phyloP scores from a whole-genome alignment of 30 jellyfish, hydroid and myxozoan genomes.

The Aurelia coerulea region DNA sequence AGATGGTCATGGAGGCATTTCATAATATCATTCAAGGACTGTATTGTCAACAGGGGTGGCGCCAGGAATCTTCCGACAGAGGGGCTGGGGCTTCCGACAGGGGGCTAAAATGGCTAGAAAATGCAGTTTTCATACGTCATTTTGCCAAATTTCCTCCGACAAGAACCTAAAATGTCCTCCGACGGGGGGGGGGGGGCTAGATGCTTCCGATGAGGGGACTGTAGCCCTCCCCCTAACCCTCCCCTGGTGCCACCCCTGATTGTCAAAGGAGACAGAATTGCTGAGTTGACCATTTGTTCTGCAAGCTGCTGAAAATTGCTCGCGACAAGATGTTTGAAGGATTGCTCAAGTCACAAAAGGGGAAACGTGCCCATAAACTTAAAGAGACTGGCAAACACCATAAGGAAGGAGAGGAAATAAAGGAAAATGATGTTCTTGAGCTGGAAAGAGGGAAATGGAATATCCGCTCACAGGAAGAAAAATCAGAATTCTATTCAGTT shows the following conservation, averaged over 20 bases:
- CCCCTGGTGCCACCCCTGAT: background rate
- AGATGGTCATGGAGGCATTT: slow-evolving; percentile 11
- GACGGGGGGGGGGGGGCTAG: too few relatives aligned
- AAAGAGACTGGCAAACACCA: slow-evolving; percentile 30
- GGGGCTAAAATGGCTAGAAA: too few relatives aligned
- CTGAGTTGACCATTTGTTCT: slow-evolving; percentile 25
- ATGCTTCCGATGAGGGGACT: too few relatives aligned
- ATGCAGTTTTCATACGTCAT: too few relatives aligned
- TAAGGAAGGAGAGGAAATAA: slow-evolving; percentile 14
- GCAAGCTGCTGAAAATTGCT: slow-evolving; percentile 12
- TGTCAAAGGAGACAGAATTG: slow-evolving; percentile 4
- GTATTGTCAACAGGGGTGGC: too few relatives aligned
- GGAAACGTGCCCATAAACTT: slow-evolving; percentile 21
- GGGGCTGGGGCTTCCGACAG: too few relatives aligned
- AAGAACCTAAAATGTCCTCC: too few relatives aligned
- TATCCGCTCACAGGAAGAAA: slow-evolving; percentile 33
- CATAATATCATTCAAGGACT: too few relatives aligned
- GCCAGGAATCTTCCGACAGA: too few relatives aligned
- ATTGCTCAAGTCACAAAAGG: slow-evolving; percentile 33
- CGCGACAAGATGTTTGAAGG: slow-evolving; percentile 7
- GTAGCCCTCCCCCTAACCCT: background rate
- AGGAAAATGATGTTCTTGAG: slow-evolving; percentile 16
- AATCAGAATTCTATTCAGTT: background rate
- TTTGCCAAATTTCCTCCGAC: too few relatives aligned
- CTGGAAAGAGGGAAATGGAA: slow-evolving; percentile 13